Base-by-base conservation (phyloP, 2,113 vertebrate genomes). In the Aptenodytes patagonicus region DNA sequence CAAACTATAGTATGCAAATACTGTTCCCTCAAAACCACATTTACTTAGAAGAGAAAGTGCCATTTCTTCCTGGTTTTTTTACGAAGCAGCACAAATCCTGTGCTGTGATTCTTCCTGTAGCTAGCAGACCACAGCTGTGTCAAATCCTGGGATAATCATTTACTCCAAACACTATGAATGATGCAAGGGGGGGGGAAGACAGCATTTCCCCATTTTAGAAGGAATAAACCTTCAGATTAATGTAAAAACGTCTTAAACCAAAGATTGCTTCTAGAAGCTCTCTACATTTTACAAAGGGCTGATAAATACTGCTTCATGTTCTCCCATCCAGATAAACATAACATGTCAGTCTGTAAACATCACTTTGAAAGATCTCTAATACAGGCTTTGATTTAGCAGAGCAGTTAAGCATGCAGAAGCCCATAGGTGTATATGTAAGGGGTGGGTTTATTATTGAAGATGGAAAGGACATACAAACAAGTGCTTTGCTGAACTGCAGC, bases 171-270 rank as follows among this genome's bases (percentile, higher is more conserved):
- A 68, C 58, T 61, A 70, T 6, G 11, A 77, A 78, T n/a, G 13
- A 65, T 57, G 20, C 7, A 70, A 46, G 1, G 1, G 0, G 11
- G 8, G 14, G 5, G 17, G 17, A 9, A 32, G 17, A 8, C 11
- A 66, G 18, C 7, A 34, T 17, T 72, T 83, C 17, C 83, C 18
- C 12, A 26, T 71, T 66, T 69, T 47, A 64, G 73, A 84, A n/a
- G 19, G 29, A 60, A 40, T 24, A 84, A 55, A 26, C 3, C 3
- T 26, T 89, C 66, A 57, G 19, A 82, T 32, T 49, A 47, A 10
- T 84, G 47, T 17, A 79, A 66, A 81, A 51, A 42, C 32, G 46
- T 36, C 17, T 77, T 54, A 66, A 65, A 69, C 17, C 10, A 62
- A 81, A 84, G 4, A 60, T 25, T 17, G 0, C 24, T 91, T 52